Base-by-base conservation (phyloP, 2,113 vertebrate genomes). In the Monopterus albus region DNA sequence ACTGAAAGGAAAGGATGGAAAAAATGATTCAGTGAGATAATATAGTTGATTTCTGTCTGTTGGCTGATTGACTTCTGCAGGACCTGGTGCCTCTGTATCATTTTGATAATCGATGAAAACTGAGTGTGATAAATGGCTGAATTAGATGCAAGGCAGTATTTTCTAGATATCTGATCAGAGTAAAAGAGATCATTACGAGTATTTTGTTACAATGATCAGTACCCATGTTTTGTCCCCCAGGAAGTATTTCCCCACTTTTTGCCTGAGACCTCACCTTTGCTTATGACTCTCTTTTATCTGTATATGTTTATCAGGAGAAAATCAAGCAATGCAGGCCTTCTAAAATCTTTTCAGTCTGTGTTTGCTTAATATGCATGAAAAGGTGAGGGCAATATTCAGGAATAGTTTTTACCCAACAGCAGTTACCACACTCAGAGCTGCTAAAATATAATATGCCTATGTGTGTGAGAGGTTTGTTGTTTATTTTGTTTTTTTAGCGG, bases 351-450 rank as follows among this genome's bases (percentile, higher is more conserved):
- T 25, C 14, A 18, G 14, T 65, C 29, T 20, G 6, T 58, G 3
- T 33, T 10, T 52, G 39, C 23, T 59, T 33, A 57, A 46, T 7
- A 52, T 49, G 43, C 49, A 60, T 59, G 38, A 39, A 58, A 51
- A 12, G 21, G 25, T 8, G 18, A 78, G 43, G 40, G n/a, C n/a
- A n/a, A n/a, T n/a, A n/a, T n/a, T n/a, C n/a, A n/a, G n/a, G n/a
- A n/a, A n/a, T n/a, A n/a, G n/a, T n/a, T n/a, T n/a, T n/a, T n/a
- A n/a, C n/a, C n/a, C n/a, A n/a, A n/a, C n/a, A n/a, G n/a, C n/a
- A n/a, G n/a, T n/a, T n/a, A n/a, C n/a, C n/a, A n/a, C n/a, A n/a
- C n/a, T n/a, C n/a, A n/a, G n/a, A n/a, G n/a, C n/a, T n/a, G n/a
- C n/a, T n/a, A n/a, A n/a, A n/a, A n/a, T n/a, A n/a, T n/a, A n/a